Evolutionary conservation across 2,113 vertebrate species (phyloP).

Genomic region (Brienomyrus brachyistius): DNA sequence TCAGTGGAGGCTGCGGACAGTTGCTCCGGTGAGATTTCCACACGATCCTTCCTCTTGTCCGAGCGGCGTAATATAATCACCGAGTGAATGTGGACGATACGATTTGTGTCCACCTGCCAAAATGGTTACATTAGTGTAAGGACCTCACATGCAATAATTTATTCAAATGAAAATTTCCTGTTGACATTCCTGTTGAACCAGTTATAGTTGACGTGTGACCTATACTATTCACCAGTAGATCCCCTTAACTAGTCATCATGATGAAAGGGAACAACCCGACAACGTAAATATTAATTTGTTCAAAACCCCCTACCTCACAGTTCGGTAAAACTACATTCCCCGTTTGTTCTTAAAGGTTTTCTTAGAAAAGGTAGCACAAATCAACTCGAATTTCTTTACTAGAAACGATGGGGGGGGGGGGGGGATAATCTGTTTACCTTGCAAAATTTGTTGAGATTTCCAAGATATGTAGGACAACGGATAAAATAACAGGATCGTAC

Average conservation of each 20-base stretch:
- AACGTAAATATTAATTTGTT: not conserved
- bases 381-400: not conserved
- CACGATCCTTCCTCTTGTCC: constrained; percentile 91
- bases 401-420: not conserved
- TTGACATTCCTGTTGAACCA: not conserved
- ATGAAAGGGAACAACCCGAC: not conserved
- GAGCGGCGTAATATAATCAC: constrained; percentile 95
- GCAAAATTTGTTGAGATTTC: not conserved
- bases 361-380: not conserved
- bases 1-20: constrained; percentile 92
- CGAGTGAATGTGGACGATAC: constrained; percentile 86
- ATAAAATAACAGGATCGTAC: not conserved
- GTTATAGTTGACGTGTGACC: not conserved
- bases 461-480: not conserved
- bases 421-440: not conserved
- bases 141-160: not conserved
- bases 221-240: not conserved
- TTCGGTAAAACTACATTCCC: not conserved
- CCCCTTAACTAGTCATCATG: not conserved
- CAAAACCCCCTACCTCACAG: not conserved
- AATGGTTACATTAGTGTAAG: not conserved
- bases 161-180: not conserved
- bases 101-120: constrained; percentile 64
- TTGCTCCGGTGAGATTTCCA: constrained; percentile 96
- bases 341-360: not conserved